Base-by-base conservation (phyloP, 2,888 invertebrate species). In the Nesidiocoris tenuis region DNA sequence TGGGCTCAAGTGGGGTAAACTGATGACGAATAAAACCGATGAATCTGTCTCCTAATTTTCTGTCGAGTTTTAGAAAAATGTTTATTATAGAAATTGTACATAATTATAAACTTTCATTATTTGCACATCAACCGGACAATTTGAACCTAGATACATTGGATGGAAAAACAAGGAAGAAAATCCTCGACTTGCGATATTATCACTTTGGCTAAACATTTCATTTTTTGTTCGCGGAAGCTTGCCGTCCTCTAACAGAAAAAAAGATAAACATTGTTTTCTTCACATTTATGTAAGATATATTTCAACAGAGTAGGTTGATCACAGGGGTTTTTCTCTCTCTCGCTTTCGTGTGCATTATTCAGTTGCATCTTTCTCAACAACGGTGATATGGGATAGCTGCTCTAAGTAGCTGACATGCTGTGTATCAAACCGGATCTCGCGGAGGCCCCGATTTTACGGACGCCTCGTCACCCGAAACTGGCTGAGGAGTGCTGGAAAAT, bases 81-180 rank as follows among this genome's bases (percentile, higher is more conserved):
- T 72, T 72, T 72, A 72, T 72, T 72, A 72, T 72, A 72, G 72
- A 72, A 72, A 72, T 72, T 72, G 72, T 72, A 72, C 72, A 72
- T 72, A 72, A 72, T 72, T 72, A 72, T 72, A 72, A 72, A 72
- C 72, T 63, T 72, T 63, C 72, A 72, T 54, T 72, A 72, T 72
- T 72, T 72, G 72, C 72, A 72, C 72, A 72, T 72, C 72, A 72
- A 72, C 72, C 63, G 61, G 61, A 61, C 70, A 59, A 70, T 61
- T 59, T 61, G 70, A 70, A 70, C 57, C 70, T 67, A 65, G 25
- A 21, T 56, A 70, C 70, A 61, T 61, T 72, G 72, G 72, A 72
- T 72, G 72, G 72, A 72, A 63, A 72, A 63, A 55, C 17, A 18
- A 61, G 61, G 55, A 21, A 72, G 61, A 21, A 17, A 54, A 25